phyloP scores from a whole-genome alignment of 2,797 vertebrate genomes.

The Tympanoctomys barrerae region DNA sequence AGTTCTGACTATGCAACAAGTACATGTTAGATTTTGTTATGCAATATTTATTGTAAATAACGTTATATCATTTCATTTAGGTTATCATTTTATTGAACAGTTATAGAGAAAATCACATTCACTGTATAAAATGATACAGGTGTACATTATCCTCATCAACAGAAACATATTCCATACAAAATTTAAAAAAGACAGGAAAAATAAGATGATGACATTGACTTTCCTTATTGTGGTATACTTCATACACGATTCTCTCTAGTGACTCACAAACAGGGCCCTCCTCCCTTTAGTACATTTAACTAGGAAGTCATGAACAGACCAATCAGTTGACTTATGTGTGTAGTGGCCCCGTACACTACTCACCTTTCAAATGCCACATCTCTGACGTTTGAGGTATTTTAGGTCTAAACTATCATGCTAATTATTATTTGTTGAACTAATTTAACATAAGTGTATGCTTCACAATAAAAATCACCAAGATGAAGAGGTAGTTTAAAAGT shows the following conservation, averaged over 20 bases:
- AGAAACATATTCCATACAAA: background rate
- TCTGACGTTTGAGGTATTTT: background rate
- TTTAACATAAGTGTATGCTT: background rate
- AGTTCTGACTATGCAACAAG: background rate
- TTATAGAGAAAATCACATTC: background rate
- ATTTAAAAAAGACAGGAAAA: background rate
- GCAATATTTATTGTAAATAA: background rate
- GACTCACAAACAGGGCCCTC: background rate
- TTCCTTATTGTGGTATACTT: background rate
- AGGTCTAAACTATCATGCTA: background rate
- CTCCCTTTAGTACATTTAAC: background rate
- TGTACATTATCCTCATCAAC: background rate
- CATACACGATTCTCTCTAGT: background rate
- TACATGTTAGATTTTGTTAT: background rate
- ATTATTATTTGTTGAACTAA: background rate
- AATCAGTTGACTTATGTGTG: background rate
- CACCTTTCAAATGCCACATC: background rate
- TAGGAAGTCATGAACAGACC: background rate
- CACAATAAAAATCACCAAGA: background rate
- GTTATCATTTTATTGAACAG: background rate
- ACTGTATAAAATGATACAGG: background rate
- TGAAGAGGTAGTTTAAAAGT: background rate
- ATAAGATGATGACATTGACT: background rate
- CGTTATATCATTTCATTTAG: background rate
- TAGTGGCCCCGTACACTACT: background rate